Base-by-base conservation (phyloP, 2,888 invertebrate genomes). In the Spicauda simplicius region DNA sequence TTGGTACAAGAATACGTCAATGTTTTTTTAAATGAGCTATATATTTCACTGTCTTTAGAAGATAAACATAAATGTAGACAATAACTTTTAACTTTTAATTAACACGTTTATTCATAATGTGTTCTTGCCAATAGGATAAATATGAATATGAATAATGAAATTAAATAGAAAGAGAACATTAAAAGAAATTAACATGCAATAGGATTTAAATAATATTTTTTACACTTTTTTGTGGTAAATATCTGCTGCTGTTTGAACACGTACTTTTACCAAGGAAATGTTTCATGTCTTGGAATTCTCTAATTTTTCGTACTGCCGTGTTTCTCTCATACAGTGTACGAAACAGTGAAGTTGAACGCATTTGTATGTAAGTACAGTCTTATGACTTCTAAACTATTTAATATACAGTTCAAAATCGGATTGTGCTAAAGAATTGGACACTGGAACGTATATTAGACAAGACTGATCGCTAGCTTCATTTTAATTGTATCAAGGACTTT, bases 351-450 rank as follows among this genome's bases (percentile, higher is more conserved):
- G n/a, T 52, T 57, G 62, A 66, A 41, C 63, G 64, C 64, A 58
- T 45, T 58, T 37, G 7, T 57, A 25, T 57, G 37, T 58, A 37
- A 37, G 18, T 7, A 45, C 45, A 45, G 45, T 25, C 18, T 57
- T 57, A 19, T 25, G 16, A 61, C 63, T 66, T 71, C 61, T 57
- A 55, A 69, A 68, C 57, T 68, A 70, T 72, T 70, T 52, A 71
- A 67, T 61, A 58, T 64, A 69, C 64, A 71, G 45, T 59, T 59
- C 37, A 54, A 54, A 65, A 54, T 65, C 54, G 65, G 65, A 59
- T 59, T 48, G 59, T 65, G 53, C 65, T 54, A 65, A 65, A 65
- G 65, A 8, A 55, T 33, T 33, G 66, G 61, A 56, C 56, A 37
- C 33, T 56, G 61, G 20, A 57, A 52, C 61, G 67, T 61, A 61